These are phyloP conservation scores for Linepithema humile DNA, from an alignment of 1,140 invertebrate species.

Conservation along the genomic window DNA sequence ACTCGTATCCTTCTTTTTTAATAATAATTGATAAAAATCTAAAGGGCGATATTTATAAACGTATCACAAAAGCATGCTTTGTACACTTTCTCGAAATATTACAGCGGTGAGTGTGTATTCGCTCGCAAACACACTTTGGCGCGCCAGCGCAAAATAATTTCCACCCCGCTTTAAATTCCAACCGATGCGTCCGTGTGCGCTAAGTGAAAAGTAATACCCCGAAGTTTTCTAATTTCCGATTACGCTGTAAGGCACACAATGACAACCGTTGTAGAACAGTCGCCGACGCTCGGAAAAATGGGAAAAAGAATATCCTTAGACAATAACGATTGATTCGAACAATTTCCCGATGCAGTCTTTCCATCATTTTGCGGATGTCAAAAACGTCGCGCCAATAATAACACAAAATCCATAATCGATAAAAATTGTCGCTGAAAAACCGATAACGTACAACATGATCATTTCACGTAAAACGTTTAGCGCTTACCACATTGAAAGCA, in stretches of 20 bases:
- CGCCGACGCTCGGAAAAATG: slow-evolving; percentile 14
- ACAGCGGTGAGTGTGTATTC: neutral
- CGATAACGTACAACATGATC: too few relatives aligned
- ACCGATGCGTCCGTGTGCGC: slow-evolving; percentile 2
- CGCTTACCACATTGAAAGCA: neutral
- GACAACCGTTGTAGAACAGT: slow-evolving; percentile 18
- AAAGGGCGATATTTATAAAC: neutral
- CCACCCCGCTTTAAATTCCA: slow-evolving; percentile 33
- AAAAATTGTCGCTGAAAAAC: neutral
- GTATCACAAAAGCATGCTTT: neutral
- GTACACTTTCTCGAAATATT: neutral
- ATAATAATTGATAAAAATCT: neutral
- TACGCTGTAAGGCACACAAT: slow-evolving; percentile 26
- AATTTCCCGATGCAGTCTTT: neutral
- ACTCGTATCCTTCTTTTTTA: neutral
- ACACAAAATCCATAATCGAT: neutral
- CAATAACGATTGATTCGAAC: slow-evolving; percentile 16
- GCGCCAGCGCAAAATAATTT: slow-evolving; percentile 5
- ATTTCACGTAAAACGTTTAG: too few relatives aligned
- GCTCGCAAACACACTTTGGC: neutral
- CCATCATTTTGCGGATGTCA: neutral
- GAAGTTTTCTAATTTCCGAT: slow-evolving; percentile 56
- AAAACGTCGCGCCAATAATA: neutral
- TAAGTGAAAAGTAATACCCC: slow-evolving; percentile 47
- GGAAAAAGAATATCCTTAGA: neutral